These are phyloP conservation scores for Microplitis mediator DNA, from an alignment of 1,140 invertebrate genomes.

Conservation along the genomic window DNA sequence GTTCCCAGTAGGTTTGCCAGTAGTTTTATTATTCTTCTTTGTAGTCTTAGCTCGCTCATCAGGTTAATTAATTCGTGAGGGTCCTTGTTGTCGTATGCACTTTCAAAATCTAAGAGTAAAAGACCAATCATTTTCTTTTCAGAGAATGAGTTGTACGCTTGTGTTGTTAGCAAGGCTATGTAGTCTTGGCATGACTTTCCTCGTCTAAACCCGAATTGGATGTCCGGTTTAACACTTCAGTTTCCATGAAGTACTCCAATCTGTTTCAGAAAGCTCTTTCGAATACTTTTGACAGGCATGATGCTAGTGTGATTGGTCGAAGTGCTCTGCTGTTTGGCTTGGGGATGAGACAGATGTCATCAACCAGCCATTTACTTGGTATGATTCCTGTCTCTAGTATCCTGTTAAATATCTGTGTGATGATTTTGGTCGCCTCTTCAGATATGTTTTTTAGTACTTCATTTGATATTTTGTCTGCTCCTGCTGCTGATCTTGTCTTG, in stretches of 20 bases:
- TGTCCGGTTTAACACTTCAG: background rate
- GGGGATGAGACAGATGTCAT: conserved; percentile 23
- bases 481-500: conserved; percentile 23
- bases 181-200: background rate
- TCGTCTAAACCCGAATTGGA: background rate
- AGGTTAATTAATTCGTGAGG: background rate
- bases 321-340: conserved; percentile 21
- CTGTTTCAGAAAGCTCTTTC: conserved; percentile 31
- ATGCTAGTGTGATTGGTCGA: conserved; percentile 32
- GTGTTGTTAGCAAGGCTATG: background rate
- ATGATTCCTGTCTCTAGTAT: conserved; percentile 15
- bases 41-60: background rate
- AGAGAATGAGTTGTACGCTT: conserved; percentile 9
- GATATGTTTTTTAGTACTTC: conserved; percentile 23
- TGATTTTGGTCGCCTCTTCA: background rate
- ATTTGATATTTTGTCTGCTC: conserved; percentile 31
- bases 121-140: background rate
- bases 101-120: background rate
- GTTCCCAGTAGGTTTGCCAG: background rate
- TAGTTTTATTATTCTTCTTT: background rate
- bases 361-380: conserved; percentile 25
- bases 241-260: conserved; percentile 30
- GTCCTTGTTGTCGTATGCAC: background rate
- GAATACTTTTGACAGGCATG: conserved; percentile 29
- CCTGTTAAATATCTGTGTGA: conserved; percentile 29